Evolutionary conservation across 1,140 invertebrate genomes (phyloP), one percentile per base, ranked within the genome.

Genomic region (Eumeta japonica): DNA sequence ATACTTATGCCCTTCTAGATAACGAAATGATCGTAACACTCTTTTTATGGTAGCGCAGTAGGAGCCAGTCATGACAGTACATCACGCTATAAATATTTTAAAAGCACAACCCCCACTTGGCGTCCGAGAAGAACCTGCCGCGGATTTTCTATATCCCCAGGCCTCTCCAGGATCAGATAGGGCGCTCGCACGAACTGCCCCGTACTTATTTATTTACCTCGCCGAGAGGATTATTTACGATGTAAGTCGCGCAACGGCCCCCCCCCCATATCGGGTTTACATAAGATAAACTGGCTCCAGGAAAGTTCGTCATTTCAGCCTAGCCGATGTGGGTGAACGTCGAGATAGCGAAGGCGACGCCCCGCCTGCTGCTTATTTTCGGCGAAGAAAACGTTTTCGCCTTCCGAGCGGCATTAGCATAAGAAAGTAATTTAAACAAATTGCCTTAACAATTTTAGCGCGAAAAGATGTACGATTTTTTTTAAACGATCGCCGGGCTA

Each of bases 351-450:
- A 52, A 46, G 39, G 49, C 43, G 45, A 44, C 43, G 46, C 44
- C 42, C 44, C 43, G 29, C 48, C n/a, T 55, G 46, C 45, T 46
- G 54, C 52, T 50, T 57, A 24, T 54, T 49, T 50, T 13, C 46
- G 44, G n/a, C 46, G 48, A 52, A 43, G 20, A 24, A 50, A 58
- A 65, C 59, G 55, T 62, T 63, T 67, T 67, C 59, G 57, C 54
- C 55, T 57, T 55, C 58, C 57, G 59, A 45, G 36, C 44, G 45
- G 45, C 39, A 64, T 70, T 70, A 63, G 55, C 65, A 70, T 70
- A 64, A 52, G 53, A 64, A 66, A 66, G 61, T 64, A 64, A 70
- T 70, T 70, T 63, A 58, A 64, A 64, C 59, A 64, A 66, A 70
- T 70, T 66, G 62, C 58, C 52, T 58, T 53, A 66, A 55, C 57